Evolutionary conservation across 2,888 invertebrate genomes (phyloP), one percentile per base, ranked within the genome.

Genomic region (Cyclophora albipunctata): DNA sequence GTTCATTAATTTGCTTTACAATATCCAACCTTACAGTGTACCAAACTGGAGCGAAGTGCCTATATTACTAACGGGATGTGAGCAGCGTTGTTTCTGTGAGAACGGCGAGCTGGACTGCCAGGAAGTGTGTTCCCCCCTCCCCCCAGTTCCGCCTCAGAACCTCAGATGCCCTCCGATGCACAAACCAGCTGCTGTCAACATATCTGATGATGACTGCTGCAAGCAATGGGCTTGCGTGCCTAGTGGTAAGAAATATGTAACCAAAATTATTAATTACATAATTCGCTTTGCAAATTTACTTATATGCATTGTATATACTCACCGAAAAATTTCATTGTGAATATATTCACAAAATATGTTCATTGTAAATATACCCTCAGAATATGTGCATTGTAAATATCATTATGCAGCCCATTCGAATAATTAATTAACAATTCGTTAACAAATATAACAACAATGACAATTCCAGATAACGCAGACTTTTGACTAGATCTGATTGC

Each of bases 71-170:
- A 95, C 95, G 6, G 95, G 96, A 47, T 97, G 97, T 69, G 95
- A 96, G 57, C 91, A 94, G 62, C 91, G 94, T 61, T 97, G 97
- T 71, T 95, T 93, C 73, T 97, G 97, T 71, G 95, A 96, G 75
- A 93, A 94, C 77, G 96, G 97, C 7, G 95, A 94, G 59, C 90
- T 97, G 20, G 94, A 96, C 55, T 97, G 97, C 67, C 93, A 94
- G 59, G 92, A 93, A 41, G 91, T 93, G 7, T 97, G 97, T 80
- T 91, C 94, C 2, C 94, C 94, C 0, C 91, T 96, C 0, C 87
- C 95, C 0, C 92, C 94, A 0, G 66, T 92, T 35, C 96, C 97
- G 0, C 96, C 97, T 0, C 83, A 92, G 37, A 91, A 90, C 49
- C 78, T 97, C 52, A 91, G 91, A 2, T 97, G 97, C 69, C 91